These are phyloP conservation scores for Danaus plexippus DNA, from an alignment of 1,140 invertebrate species.

Conservation along the genomic window DNA sequence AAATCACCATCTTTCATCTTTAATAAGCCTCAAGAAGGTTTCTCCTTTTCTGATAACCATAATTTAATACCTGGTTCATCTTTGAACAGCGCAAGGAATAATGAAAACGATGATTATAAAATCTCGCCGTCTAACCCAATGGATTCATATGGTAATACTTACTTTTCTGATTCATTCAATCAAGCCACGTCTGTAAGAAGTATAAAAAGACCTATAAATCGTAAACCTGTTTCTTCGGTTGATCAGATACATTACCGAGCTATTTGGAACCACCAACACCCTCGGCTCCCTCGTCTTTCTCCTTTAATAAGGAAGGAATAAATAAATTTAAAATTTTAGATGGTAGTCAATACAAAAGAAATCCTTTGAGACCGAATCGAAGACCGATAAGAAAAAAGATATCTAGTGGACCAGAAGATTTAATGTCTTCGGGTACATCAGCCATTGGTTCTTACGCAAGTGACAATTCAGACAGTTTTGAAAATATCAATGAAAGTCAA, in stretches of 20 bases:
- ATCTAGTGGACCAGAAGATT: constrained; percentile 51
- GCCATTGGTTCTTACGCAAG: constrained; percentile 44
- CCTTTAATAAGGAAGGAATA: constrained; percentile 41
- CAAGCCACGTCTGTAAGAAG: constrained; percentile 58
- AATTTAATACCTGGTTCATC: constrained; percentile 48
- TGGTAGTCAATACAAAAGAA: constrained; percentile 46
- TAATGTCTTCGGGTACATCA: constrained; percentile 55
- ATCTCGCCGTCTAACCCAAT: constrained; percentile 35
- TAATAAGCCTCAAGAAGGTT: constrained; percentile 45
- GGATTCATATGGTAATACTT: constrained; percentile 60
- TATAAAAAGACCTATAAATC: constrained; percentile 48
- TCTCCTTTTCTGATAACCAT: constrained; percentile 49
- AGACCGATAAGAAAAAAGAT: constrained; percentile 64
- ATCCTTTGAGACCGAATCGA: constrained; percentile 43
- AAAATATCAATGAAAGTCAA: constrained; percentile 49
- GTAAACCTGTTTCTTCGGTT: constrained; percentile 33
- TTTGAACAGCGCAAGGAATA: constrained; percentile 38
- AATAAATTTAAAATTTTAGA: constrained; percentile 47
- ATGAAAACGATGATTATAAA: constrained; percentile 41
- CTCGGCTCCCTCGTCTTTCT: constrained; percentile 40
- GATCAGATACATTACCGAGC: constrained; percentile 57
- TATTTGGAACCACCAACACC: constrained; percentile 67
- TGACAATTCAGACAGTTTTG: constrained; percentile 38
- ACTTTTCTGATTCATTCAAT: constrained; percentile 57
- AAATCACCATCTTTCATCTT: constrained; percentile 43